phyloP scores from a whole-genome alignment of 2,888 invertebrate genomes.

The Teleiodes luculella region DNA sequence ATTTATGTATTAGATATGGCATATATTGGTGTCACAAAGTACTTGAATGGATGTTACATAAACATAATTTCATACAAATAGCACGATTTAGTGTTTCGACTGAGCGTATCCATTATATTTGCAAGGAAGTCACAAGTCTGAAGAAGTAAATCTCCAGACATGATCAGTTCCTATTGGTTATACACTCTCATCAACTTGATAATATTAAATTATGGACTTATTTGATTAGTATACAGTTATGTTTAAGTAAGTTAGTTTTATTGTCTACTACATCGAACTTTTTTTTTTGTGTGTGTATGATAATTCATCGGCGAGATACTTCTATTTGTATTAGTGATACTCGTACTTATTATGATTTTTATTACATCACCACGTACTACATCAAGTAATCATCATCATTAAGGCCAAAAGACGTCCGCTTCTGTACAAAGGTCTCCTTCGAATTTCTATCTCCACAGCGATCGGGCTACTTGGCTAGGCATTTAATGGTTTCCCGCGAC shows the following conservation, averaged over 20 bases:
- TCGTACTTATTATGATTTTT: too few relatives aligned
- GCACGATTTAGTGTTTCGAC: constrained; percentile 53
- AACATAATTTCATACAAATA: constrained; percentile 33
- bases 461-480: too few relatives aligned
- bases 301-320: constrained; percentile 5
- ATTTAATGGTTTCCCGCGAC: too few relatives aligned
- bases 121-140: constrained; percentile 63
- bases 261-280: constrained; percentile 1
- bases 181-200: constrained; percentile 13
- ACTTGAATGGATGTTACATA: constrained; percentile 19
- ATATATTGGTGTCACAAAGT: constrained; percentile 25
- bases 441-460: too few relatives aligned
- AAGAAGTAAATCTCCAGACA: constrained; percentile 41
- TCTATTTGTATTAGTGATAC: too few relatives aligned
- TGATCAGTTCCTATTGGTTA: constrained; percentile 39
- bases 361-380: too few relatives aligned
- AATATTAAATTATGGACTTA: not conserved
- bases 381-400: too few relatives aligned
- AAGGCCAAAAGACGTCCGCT: too few relatives aligned
- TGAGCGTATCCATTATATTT: constrained; percentile 41
- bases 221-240: not conserved
- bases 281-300: not conserved
- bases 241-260: constrained; percentile 4
- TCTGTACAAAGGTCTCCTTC: too few relatives aligned
- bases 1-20: constrained; percentile 18